phyloP scores from a whole-genome alignment of 2,113 vertebrate species.

The Xenopus laevis region DNA sequence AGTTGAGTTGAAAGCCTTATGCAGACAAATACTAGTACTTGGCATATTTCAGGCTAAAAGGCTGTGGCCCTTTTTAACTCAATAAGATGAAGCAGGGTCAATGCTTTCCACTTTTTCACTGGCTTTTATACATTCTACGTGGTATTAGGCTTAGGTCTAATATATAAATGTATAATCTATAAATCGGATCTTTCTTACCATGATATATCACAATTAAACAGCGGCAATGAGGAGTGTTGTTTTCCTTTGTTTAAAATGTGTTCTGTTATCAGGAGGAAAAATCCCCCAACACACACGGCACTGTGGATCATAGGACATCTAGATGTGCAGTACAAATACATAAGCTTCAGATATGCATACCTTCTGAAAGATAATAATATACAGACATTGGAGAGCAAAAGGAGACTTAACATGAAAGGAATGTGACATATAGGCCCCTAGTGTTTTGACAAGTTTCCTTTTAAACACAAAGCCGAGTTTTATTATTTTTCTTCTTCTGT shows the following conservation, averaged over 20 bases:
- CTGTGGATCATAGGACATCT: conserved; percentile 4
- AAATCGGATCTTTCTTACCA: background rate
- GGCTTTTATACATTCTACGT: too few relatives aligned
- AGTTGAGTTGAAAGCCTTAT: too few relatives aligned
- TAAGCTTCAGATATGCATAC: conserved; percentile 14
- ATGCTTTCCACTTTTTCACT: too few relatives aligned
- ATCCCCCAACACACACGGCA: conserved; percentile 1
- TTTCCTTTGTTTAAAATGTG: conserved; percentile 7
- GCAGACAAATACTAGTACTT: too few relatives aligned
- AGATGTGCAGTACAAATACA: conserved; percentile 9
- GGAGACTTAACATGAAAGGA: conserved; percentile 17
- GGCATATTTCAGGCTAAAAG: too few relatives aligned
- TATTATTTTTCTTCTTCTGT: conserved; percentile 20
- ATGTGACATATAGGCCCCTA: conserved; percentile 12
- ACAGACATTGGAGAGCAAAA: conserved; percentile 22
- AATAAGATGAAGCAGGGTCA: too few relatives aligned
- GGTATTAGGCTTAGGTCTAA: too few relatives aligned
- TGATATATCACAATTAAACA: background rate
- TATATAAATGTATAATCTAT: too few relatives aligned
- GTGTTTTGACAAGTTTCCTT: conserved; percentile 36
- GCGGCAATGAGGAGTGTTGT: background rate
- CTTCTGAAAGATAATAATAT: conserved; percentile 20
- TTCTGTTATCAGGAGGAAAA: conserved; percentile 9
- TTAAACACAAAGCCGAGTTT: conserved; percentile 19
- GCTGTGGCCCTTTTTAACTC: too few relatives aligned